These are phyloP conservation scores for Apis dorsata DNA, from an alignment of 1,140 invertebrate species.

Conservation along the genomic window DNA sequence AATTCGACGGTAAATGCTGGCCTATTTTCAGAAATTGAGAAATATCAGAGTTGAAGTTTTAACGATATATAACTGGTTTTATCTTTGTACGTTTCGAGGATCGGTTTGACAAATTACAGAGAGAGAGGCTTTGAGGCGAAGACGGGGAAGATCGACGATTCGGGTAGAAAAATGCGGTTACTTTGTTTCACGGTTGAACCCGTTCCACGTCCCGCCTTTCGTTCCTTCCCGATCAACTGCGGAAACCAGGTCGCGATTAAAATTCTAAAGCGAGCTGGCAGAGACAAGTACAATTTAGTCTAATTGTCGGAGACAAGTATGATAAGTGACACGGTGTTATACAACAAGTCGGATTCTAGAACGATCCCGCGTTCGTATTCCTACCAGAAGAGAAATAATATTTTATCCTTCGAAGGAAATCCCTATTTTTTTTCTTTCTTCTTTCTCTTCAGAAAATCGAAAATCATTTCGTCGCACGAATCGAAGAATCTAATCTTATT, in stretches of 20 bases:
- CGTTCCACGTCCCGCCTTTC: background rate
- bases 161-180: background rate
- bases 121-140: background rate
- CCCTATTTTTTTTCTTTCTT: background rate
- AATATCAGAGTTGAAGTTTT: no score
- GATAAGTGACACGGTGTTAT: conserved; percentile 2
- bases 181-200: background rate
- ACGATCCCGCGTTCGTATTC: background rate
- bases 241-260: conserved; percentile 17
- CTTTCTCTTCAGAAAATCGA: background rate
- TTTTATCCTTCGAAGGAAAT: background rate
- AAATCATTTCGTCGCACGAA: background rate
- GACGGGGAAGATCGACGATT: background rate
- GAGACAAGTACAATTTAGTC: background rate
- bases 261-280: background rate
- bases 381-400: background rate
- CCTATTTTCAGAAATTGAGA: no score
- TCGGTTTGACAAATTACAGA: background rate
- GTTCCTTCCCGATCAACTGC: background rate
- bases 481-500: no score
- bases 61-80: background rate
- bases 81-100: background rate
- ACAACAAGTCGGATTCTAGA: background rate
- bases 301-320: conserved; percentile 14
- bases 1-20: no score